Conservation (phyloP, 2,113 vertebrate species). For the Gracilinanus agilis region DNA sequence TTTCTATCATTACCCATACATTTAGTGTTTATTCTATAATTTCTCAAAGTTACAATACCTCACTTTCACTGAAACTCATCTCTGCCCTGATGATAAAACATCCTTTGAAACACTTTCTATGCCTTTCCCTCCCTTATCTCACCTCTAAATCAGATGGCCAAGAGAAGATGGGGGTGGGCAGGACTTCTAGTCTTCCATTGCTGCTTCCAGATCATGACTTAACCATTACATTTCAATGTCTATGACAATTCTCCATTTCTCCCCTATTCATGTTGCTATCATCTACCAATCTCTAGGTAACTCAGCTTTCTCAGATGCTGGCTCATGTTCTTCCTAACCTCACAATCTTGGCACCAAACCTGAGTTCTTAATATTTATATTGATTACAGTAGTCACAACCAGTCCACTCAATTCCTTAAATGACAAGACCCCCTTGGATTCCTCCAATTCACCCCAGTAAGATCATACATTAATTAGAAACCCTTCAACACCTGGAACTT, state of each 20-base stretch:
- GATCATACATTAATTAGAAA: neutral
- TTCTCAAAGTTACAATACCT: neutral
- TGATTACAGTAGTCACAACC: neutral
- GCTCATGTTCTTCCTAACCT: neutral
- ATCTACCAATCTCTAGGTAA: neutral
- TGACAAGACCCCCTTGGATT: neutral
- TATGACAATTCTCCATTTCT: neutral
- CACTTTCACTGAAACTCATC: neutral
- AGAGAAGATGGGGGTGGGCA: neutral
- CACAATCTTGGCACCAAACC: neutral
- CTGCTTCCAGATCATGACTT: neutral
- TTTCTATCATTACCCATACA: neutral
- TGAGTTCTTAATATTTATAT: neutral
- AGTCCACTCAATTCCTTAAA: neutral
- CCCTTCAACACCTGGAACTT: neutral
- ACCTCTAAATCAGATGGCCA: neutral
- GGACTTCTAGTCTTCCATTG: neutral
- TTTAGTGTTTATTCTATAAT: neutral
- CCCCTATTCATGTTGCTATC: neutral
- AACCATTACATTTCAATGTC: neutral
- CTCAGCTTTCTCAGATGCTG: neutral
- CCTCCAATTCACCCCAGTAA: neutral
- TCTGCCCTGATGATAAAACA: neutral
- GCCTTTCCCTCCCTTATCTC: neutral
- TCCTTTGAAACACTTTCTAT: neutral